Conservation (phyloP, 1,140 invertebrate genomes). For the Ceratosolen fusciceps region DNA sequence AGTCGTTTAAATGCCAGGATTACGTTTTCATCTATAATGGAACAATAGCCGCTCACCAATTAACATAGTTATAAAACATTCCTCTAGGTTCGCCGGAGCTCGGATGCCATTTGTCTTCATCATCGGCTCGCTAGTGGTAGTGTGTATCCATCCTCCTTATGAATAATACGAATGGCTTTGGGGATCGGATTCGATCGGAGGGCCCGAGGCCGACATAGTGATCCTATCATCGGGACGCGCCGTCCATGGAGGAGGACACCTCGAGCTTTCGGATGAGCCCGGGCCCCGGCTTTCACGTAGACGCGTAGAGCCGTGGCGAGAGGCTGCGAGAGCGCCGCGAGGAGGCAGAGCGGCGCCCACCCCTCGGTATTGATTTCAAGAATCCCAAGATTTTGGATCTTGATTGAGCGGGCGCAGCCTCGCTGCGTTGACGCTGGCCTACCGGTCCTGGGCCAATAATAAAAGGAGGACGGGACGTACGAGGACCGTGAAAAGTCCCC, state of each 20-base stretch:
- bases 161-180: conserved; percentile 46
- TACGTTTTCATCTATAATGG: conserved; percentile 34
- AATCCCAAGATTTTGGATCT: conserved; percentile 40
- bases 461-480: not conserved
- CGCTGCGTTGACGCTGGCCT: not conserved
- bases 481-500: conserved; percentile 8
- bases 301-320: not conserved
- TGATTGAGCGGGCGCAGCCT: conserved; percentile 40
- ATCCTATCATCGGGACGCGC: conserved; percentile 39
- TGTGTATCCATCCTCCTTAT: too few species aligned
- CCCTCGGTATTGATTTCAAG: conserved; percentile 20
- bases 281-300: not conserved
- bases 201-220: conserved; percentile 35
- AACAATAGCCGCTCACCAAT: conserved; percentile 18
- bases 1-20: conserved; percentile 23
- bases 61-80: conserved; percentile 42
- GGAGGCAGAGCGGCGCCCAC: too few species aligned
- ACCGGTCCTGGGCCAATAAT: not conserved
- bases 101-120: conserved; percentile 48
- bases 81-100: conserved; percentile 31
- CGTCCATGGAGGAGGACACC: not conserved
- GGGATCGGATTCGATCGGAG: conserved; percentile 29
- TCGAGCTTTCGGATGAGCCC: conserved; percentile 26
- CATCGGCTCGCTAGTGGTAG: conserved; percentile 39
- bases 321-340: too few species aligned